These are phyloP conservation scores for Hemistola chrysoprasaria DNA, from an alignment of 2,888 invertebrate genomes.

Conservation along the genomic window DNA sequence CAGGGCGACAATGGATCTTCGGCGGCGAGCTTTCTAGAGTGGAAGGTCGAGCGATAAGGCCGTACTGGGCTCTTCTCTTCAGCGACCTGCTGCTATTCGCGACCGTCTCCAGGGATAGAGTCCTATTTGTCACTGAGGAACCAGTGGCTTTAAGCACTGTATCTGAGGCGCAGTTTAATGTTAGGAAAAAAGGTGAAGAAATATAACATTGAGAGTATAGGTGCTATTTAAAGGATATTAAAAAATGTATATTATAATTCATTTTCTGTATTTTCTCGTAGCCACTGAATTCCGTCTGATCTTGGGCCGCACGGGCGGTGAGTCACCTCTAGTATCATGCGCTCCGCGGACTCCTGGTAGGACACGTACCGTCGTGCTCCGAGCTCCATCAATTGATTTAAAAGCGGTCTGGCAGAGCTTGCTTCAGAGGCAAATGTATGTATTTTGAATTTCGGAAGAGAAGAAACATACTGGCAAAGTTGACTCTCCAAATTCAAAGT, in stretches of 20 bases:
- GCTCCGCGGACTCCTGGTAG: conserved; percentile 87
- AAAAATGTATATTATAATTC: too few species aligned
- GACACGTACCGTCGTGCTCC: conserved; percentile 86
- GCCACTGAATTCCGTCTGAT: conserved; percentile 93
- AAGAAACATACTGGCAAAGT: too few species aligned
- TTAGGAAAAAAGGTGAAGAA: conserved; percentile 88
- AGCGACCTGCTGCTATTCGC: conserved; percentile 93
- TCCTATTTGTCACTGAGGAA: conserved; percentile 93
- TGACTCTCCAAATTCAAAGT: too few species aligned
- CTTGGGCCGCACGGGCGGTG: conserved; percentile 86
- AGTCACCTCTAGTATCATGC: conserved; percentile 88
- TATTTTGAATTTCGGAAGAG: conserved; percentile 23
- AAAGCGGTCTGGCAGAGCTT: conserved; percentile 96
- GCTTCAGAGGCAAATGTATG: conserved; percentile 93
- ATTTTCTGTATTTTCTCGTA: conserved; percentile 43
- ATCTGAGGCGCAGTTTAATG: conserved; percentile 92
- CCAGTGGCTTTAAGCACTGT: conserved; percentile 90
- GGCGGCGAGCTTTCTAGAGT: conserved; percentile 92
- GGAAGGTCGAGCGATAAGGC: conserved; percentile 90
- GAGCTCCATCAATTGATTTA: conserved; percentile 91
- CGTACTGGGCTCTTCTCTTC: conserved; percentile 93
- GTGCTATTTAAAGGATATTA: too few species aligned
- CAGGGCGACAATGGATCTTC: conserved; percentile 94
- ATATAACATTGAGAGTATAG: too few species aligned
- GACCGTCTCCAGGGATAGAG: conserved; percentile 92